Evolutionary conservation across 2,113 vertebrate species (phyloP), one percentile per base, ranked within the genome.

Genomic region (Corydoras sp.): DNA sequence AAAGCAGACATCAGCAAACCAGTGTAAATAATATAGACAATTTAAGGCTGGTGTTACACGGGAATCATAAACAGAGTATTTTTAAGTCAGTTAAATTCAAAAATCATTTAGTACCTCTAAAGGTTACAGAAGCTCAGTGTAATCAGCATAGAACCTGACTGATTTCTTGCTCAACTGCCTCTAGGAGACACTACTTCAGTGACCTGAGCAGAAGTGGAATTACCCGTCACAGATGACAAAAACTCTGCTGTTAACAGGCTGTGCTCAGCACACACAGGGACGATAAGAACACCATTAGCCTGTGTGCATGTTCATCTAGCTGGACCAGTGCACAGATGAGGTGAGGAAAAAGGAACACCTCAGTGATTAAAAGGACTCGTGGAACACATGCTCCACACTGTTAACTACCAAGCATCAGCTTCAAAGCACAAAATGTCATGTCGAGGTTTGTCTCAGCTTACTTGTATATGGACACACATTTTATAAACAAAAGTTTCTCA

Each of bases 271-370:
- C 78, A 79, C 83, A 79, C 84, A 62, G 77, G 71, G 76, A 77
- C 14, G 82, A 86, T 81, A 85, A 86, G 78, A 84, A 83, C 80
- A 77, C 81, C 85, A 88, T 87, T 84, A 84, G 85, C 83, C 83
- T 86, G 80, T 83, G 82, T 85, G 79, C 68, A 85, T 88, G 85
- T 83, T 87, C 88, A 88, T 87, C 82, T 85, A 86, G 84, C 83
- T 74, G 82, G 82, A 83, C 84, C 80, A 81, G 82, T 81, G 79
- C 79, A 73, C 73, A 62, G 71, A 81, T 29, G 49, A 65, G 75
- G 43, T 50, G 32, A 64, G 55, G 48, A 56, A 49, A 3, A 18
- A 72, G 58, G 29, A 48, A 31, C 56, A 66, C 55, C 61, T 30
- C 61, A 69, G 71, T 31, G 53, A 73, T 30, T 48, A 53, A 58